These are phyloP conservation scores for Xanthorhoe spadicearia DNA, from an alignment of 2,888 invertebrate species.

Conservation along the genomic window DNA sequence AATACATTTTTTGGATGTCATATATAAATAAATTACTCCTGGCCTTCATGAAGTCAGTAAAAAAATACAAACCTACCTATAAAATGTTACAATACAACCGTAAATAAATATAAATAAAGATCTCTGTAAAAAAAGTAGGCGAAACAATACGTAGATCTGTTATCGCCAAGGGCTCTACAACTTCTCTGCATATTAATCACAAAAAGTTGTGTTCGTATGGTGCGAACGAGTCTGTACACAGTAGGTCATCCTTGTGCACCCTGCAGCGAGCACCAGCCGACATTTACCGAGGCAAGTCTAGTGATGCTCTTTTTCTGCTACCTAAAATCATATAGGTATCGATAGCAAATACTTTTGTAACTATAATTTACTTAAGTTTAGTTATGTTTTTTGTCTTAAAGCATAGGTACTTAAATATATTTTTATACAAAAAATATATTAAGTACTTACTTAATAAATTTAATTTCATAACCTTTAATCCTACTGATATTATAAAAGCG, in stretches of 20 bases:
- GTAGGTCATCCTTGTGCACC: slow-evolving; percentile 28
- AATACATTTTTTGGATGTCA: no score
- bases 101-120: neutral
- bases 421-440: no score
- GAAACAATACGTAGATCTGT: neutral
- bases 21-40: no score
- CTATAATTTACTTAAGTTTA: no score
- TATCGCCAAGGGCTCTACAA: neutral
- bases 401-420: no score
- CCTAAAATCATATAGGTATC: neutral
- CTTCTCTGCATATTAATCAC: slow-evolving; percentile 13
- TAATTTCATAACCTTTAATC: no score
- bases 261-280: slow-evolving; percentile 24
- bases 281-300: slow-evolving; percentile 23
- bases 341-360: neutral
- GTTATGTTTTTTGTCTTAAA: no score
- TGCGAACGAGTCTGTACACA: slow-evolving; percentile 16
- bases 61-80: no score
- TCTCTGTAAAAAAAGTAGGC: neutral
- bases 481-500: no score
- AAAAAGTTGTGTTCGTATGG: slow-evolving; percentile 13
- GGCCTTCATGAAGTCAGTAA: no score
- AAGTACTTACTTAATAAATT: no score
- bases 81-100: neutral
- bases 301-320: slow-evolving; percentile 16